Conservation (phyloP, 1,140 invertebrate genomes). For the Saxidomus purpurata region DNA sequence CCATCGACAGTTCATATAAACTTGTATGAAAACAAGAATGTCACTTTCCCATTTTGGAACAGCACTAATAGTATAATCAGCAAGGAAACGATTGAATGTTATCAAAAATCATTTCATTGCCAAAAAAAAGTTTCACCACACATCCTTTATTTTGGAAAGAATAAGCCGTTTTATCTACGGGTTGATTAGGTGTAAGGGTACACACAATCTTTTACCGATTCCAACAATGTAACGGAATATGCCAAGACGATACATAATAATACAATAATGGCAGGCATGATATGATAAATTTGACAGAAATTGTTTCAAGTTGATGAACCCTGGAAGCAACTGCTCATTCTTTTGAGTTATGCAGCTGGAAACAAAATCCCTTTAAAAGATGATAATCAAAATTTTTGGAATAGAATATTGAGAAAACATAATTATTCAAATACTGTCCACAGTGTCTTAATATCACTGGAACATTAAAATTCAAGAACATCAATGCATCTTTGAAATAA, state of each 20-base stretch:
- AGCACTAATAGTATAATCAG: constrained; percentile 4
- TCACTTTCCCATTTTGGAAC: background rate
- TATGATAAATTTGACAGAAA: constrained; percentile 54
- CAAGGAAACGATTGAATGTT: constrained; percentile 13
- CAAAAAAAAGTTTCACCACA: constrained; percentile 35
- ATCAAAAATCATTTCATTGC: constrained; percentile 33
- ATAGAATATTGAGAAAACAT: background rate
- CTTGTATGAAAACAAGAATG: background rate
- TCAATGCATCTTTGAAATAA: no score
- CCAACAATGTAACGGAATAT: constrained; percentile 39
- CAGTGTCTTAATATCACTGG: no score
- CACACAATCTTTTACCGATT: constrained; percentile 20
- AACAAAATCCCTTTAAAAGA: background rate
- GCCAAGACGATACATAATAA: constrained; percentile 15
- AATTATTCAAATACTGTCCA: background rate
- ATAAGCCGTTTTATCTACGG: constrained; percentile 17
- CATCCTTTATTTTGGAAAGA: constrained; percentile 10
- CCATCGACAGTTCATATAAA: no score
- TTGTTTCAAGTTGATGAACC: constrained; percentile 48
- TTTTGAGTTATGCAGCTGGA: constrained; percentile 11
- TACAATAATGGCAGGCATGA: constrained; percentile 36
- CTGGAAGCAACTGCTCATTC: background rate
- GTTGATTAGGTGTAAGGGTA: constrained; percentile 42
- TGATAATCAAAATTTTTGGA: background rate
- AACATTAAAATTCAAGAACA: no score